A percentile compares a stretch with the other conserved stretches of the same genome.
Evolutionary conservation across 2,888 invertebrate genomes (phyloP).

Genomic region (Tinea semifulvella): DNA sequence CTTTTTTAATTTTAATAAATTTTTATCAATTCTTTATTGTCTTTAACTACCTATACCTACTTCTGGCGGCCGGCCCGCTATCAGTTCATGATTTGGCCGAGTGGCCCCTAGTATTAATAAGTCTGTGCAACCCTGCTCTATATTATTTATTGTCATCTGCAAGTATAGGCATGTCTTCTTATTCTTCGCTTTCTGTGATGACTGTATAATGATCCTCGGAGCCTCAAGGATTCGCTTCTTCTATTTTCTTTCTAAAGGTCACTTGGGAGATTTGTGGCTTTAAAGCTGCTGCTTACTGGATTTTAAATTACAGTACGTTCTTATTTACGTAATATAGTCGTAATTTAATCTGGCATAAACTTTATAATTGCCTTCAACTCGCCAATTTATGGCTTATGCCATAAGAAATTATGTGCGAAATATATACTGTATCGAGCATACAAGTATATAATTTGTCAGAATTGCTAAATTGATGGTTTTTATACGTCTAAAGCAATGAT

Average conservation of each 20-base stretch:
- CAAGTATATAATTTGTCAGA: constrained; percentile 1
- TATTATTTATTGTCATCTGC: constrained; percentile 10
- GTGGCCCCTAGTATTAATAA: too few relatives aligned
- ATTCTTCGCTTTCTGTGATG: constrained; percentile 20
- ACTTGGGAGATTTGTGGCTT: constrained; percentile 20
- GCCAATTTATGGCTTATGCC: constrained; percentile 3
- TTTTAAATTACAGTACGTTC: constrained; percentile 14
- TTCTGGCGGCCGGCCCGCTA: too few relatives aligned
- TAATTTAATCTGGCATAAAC: constrained; percentile 7
- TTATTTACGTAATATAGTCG: constrained; percentile 3
- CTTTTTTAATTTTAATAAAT: too few relatives aligned
- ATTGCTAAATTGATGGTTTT: background rate
- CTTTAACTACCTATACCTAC: too few relatives aligned
- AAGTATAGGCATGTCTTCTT: constrained; percentile 13
- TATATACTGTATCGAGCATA: background rate
- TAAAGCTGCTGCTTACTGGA: constrained; percentile 12
- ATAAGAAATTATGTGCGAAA: constrained; percentile 6
- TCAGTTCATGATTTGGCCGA: too few relatives aligned
- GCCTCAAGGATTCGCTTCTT: constrained; percentile 23
- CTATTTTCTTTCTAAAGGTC: constrained; percentile 30
- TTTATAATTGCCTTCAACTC: constrained; percentile 8
- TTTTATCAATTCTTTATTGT: too few relatives aligned
- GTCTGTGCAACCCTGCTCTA: too few relatives aligned
- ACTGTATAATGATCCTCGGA: constrained; percentile 28
- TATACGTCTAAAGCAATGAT: background rate